Evolutionary conservation across 2,797 vertebrate genomes (phyloP), one percentile per base, ranked within the genome.

Genomic region (Crossoptilon crossoptilon): DNA sequence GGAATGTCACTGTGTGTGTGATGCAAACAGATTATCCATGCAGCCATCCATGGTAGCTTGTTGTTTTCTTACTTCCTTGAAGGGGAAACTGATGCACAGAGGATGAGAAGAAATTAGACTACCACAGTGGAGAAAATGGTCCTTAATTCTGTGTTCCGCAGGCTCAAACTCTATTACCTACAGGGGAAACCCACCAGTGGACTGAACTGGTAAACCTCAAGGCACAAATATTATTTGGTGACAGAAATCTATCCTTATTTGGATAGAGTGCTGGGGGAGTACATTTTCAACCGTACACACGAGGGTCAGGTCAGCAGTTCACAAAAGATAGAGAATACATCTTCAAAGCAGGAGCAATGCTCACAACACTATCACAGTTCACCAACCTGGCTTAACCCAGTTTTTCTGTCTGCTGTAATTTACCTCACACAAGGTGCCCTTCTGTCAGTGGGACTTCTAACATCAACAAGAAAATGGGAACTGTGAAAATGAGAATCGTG

Each of bases 1-100:
- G 21, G 9, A 22, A 14, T 5, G 11, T 0, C 19, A 24, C 55
- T 59, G 15, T 10, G 44, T 24, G 18, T 9, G 68, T 1, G 2
- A 26, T 60, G 53, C 14, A 1, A 2, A 23, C 21, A 60, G 43
- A 33, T 15, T 19, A 31, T 16, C 62, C 49, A 10, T 0, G 1
- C 43, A 68, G 55, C 27, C 46, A 46, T 39, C 31, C 5, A 17
- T 18, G 29, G 14, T 29, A 51, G 58, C 77, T 74, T 46, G 16
- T 51, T 56, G 26, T 37, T 24, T 33, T 14, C 48, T 39, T 26
- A 13, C 43, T 24, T n/a, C 37, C 48, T 37, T 43, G 49, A 23
- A 48, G 0, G 2, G 11, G 60, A 81, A 81, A 77, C 33, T 33
- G 80, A 37, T 43, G 49, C 66, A 31, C 70, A 37, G 70, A 41